Evolutionary conservation across 2,888 invertebrate species (phyloP).

Genomic region (Orthosia gothica): DNA sequence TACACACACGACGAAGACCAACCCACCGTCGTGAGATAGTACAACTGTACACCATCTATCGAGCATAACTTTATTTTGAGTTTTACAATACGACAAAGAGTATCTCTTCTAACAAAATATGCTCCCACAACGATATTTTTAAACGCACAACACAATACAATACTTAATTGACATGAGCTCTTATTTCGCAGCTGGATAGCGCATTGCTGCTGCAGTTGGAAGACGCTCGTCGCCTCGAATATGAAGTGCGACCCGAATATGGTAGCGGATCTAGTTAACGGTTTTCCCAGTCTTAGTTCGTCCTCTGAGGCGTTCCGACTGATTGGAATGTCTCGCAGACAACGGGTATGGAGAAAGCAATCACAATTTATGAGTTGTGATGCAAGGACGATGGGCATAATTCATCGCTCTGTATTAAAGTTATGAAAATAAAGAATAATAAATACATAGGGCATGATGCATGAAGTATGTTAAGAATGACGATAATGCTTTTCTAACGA

Average conservation of each 20-base stretch:
- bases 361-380: conserved; percentile 79
- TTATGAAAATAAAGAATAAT: conserved; percentile 1
- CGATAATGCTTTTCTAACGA: not conserved
- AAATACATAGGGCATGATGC: not conserved
- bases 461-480: not conserved
- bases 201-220: conserved; percentile 52
- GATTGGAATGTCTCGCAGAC: conserved; percentile 81
- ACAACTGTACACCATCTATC: too few relatives aligned
- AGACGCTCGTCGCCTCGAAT: conserved; percentile 67
- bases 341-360: conserved; percentile 81
- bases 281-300: conserved; percentile 74
- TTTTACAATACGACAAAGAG: not conserved
- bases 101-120: not conserved
- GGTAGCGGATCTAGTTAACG: conserved; percentile 77
- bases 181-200: conserved; percentile 61
- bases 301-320: conserved; percentile 74
- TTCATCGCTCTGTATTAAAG: conserved; percentile 30
- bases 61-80: not conserved
- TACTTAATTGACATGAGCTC: conserved; percentile 48
- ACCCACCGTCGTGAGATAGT: too few relatives aligned
- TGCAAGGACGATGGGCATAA: conserved; percentile 66
- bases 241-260: conserved; percentile 72
- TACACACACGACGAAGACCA: too few relatives aligned
- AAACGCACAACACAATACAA: conserved; percentile 12
- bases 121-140: not conserved